phyloP scores from a whole-genome alignment of 2,888 invertebrate species.

The Tetragonisca angustula region DNA sequence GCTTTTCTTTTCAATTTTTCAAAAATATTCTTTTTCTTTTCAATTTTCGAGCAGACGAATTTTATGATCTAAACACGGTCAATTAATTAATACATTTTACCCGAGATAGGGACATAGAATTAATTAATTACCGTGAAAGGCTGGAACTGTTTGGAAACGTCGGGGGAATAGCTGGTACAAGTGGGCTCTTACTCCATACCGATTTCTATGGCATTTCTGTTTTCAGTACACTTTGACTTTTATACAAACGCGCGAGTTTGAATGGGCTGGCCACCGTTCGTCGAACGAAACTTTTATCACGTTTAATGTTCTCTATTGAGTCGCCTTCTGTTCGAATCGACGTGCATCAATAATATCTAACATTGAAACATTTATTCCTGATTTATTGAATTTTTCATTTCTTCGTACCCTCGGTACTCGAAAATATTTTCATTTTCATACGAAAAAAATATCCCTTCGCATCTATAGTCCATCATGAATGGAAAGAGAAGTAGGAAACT shows the following conservation, averaged over 20 bases:
- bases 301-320: slow-evolving; percentile 18
- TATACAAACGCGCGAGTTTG: slow-evolving; percentile 34
- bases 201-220: slow-evolving; percentile 34
- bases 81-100: background rate
- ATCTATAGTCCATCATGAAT: background rate
- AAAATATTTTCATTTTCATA: too few relatives aligned
- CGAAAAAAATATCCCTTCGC: background rate
- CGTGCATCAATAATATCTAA: background rate
- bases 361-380: background rate
- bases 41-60: background rate
- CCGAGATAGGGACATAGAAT: background rate
- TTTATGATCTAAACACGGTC: background rate
- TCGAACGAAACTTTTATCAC: background rate
- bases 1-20: background rate
- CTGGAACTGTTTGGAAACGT: background rate
- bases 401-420: too few relatives aligned
- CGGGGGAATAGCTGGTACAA: slow-evolving; percentile 2
- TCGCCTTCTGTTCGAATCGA: slow-evolving; percentile 11
- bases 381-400: background rate
- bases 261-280: background rate
- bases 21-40: background rate
- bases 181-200: slow-evolving; percentile 28
- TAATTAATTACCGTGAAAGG: slow-evolving; percentile 38
- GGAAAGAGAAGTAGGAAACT: background rate
- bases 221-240: slow-evolving; percentile 34